Evolutionary conservation across 1,140 invertebrate genomes (phyloP), one percentile per base, ranked within the genome.

Genomic region (Zophobas atratus): DNA sequence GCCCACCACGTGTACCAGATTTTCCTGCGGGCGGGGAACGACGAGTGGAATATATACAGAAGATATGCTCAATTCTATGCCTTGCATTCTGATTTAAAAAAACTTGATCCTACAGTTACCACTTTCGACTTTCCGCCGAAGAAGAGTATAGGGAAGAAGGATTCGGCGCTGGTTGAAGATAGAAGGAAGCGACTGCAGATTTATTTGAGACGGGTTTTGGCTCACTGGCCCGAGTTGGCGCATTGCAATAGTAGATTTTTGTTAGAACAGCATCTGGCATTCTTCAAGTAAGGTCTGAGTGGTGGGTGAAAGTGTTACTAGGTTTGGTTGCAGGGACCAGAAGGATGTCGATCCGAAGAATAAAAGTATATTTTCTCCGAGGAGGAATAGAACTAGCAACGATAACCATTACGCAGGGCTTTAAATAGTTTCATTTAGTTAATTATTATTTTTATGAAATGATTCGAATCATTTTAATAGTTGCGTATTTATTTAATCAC

Each of bases 1-100:
- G 87, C 91, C 74, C 93, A 95, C 89, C 94, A 96, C 87, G 94
- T 96, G 46, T 97, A 97, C 87, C 94, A 98, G 91, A 94, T 97
- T 82, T 97, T 95, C 85, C 85, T 97, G 70, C 91, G 96, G 80
- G 94, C 97, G 73, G 91, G 93, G 71, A 92, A 94, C 84, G 94
- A 95, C 81, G 96, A 98, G 86, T 98, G 96, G 96, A 98, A 97
- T 87, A 93, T 98, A 41, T 98, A 97, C 84, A 90, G 96, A 81
- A 89, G 97, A 84, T 98, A 97, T 86, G 94, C 95, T 39, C 95
- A 98, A 87, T 98, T 98, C 88, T 90, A 96, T 87, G 90, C 93
- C 71, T 87, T 98, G 33, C 94, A 97, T 85, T 90, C 90, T 77
- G 91, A 93, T 81, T 86, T 97, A 33, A 96, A 95, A 83, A 97